phyloP scores from a whole-genome alignment of 2,888 invertebrate species.

The Scaptomyza tumidula region DNA sequence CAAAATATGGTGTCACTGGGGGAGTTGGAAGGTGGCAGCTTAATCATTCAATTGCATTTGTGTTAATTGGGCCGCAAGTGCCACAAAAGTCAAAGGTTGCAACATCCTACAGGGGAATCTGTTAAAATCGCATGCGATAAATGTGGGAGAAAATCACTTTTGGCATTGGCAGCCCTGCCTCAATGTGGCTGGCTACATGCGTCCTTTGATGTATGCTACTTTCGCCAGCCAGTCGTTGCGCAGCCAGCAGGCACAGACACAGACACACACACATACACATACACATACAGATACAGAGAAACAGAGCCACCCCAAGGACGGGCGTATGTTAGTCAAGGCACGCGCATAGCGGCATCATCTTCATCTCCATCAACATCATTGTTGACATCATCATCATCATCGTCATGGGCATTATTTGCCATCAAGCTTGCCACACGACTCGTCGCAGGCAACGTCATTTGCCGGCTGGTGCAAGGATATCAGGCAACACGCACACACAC shows the following conservation, averaged over 20 bases:
- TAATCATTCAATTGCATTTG: constrained; percentile 50
- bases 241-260: constrained; percentile 54
- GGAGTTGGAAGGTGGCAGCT: constrained; percentile 9
- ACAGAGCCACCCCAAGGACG: constrained; percentile 67
- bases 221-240: constrained; percentile 73
- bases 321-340: constrained; percentile 62
- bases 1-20: constrained; percentile 27
- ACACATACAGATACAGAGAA: too few species aligned
- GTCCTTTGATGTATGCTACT: constrained; percentile 72
- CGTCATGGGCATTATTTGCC: constrained; percentile 17
- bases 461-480: constrained; percentile 54
- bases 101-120: neutral
- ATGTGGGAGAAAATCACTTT: constrained; percentile 37
- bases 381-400: constrained; percentile 23
- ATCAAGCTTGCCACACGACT: constrained; percentile 18
- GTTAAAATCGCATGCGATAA: constrained; percentile 68
- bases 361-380: constrained; percentile 32
- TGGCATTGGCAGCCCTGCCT: constrained; percentile 66
- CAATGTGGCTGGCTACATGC: constrained; percentile 58
- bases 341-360: constrained; percentile 76
- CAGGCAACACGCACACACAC: constrained; percentile 44
- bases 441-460: constrained; percentile 21
- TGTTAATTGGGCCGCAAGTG: constrained; percentile 64
- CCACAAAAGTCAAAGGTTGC: constrained; percentile 44
- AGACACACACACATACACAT: constrained; percentile 1